Base-by-base conservation (phyloP, 2,797 vertebrate species). In the Rhinella marina region DNA sequence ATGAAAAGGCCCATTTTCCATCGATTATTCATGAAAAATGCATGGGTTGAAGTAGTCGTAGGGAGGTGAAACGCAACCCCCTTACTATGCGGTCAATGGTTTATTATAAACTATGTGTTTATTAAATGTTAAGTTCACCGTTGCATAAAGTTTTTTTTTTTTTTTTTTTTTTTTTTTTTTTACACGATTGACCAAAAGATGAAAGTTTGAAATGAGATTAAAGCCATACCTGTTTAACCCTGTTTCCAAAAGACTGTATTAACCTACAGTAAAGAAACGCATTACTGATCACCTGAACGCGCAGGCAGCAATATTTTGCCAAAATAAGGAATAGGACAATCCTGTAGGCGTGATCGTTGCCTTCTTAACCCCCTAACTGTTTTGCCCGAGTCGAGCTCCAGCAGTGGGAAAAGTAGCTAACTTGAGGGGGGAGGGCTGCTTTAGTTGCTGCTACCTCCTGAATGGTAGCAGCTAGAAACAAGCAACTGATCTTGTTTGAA, bases 1-100 rank as follows among this genome's bases (percentile, higher is more conserved):
- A 8, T 52, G 25, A 54, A 77, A 77, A 76, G 50, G 75, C 75
- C 54, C 48, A 77, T 54, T 77, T 77, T 54, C 50, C n/a, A 16
- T 25, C 11, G 23, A n/a, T 14, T 6, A n/a, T 77, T 14, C 1
- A 25, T 54, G 50, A 12, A 77, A 77, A 77, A 77, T 25, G 48
- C 21, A 54, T 25, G 75, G 0, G 23, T 25, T 23, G 41, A 48
- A 50, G 17, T 1, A 52, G 73, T 13, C 8, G 23, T 52, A 54
- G 25, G 12, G 23, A 54, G 12, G 73, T 25, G 11, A 23, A 77
- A 76, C 41, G 2, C 41, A 41, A 41, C 41, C 41, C 41, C 41
- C 5, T 41, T 6, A 41, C 41, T 6, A 41, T 5, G 41, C 41
- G 41, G 41, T 61, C 9, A 1, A 19, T 3, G 59, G 16, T 61